A percentile compares a stretch with the other conserved stretches of the same genome.
Evolutionary conservation across 1,140 invertebrate species (phyloP).

Genomic region (Planococcus citri): DNA sequence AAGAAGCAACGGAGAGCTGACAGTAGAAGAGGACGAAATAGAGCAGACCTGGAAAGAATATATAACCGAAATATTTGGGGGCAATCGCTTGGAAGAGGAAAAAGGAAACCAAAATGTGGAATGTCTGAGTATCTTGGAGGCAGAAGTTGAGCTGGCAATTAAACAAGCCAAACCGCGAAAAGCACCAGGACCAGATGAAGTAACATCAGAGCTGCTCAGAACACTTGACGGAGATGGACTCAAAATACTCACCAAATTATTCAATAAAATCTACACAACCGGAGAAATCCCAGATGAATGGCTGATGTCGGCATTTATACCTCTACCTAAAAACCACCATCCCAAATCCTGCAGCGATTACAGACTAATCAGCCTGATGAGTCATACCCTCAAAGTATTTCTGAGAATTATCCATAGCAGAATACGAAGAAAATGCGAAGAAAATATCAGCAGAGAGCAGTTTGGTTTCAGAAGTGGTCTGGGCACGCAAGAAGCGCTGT

Average conservation of each 20-base stretch:
- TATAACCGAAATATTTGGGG: conserved; percentile 20
- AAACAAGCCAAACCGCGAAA: conserved; percentile 17
- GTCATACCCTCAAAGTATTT: conserved; percentile 22
- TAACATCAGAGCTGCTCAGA: conserved; percentile 22
- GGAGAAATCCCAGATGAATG: conserved; percentile 24
- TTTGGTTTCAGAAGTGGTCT: conserved; percentile 27
- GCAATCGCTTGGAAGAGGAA: conserved; percentile 10
- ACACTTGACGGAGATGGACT: background rate
- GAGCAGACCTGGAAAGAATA: conserved; percentile 25
- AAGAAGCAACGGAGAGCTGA: conserved; percentile 24
- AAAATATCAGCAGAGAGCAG: conserved; percentile 22
- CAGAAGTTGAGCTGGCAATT: background rate
- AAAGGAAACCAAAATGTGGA: conserved; percentile 4
- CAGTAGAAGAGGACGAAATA: conserved; percentile 22
- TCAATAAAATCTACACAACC: conserved; percentile 24
- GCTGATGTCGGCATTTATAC: conserved; percentile 24
- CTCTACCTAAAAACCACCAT: conserved; percentile 13
- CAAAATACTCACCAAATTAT: conserved; percentile 14
- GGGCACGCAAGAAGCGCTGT: conserved; percentile 28
- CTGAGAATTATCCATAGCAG: conserved; percentile 20
- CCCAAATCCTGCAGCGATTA: conserved; percentile 15
- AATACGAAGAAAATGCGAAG: conserved; percentile 18
- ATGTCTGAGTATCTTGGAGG: conserved; percentile 17
- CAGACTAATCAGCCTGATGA: conserved; percentile 19
- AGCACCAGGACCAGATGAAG: conserved; percentile 15